Conservation (phyloP, 2,797 vertebrate species). For the Rhyacichthys aspro region DNA sequence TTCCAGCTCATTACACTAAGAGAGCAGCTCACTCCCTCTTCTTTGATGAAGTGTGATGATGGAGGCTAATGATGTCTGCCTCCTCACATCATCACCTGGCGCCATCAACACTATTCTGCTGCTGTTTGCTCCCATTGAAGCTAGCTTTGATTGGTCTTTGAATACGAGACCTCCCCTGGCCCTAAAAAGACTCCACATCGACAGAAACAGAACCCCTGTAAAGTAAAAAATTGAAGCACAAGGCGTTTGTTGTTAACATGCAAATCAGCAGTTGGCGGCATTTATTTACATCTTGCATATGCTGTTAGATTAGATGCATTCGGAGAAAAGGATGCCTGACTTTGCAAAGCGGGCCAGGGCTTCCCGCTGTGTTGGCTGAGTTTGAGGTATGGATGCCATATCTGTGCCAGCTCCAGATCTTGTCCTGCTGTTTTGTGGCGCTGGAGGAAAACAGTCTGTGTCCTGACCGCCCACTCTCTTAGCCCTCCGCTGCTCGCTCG, state of each 20-base stretch:
- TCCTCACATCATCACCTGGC: constrained; percentile 68
- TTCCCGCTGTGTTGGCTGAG: constrained; percentile 55
- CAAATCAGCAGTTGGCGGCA: constrained; percentile 44
- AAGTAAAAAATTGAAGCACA: constrained; percentile 14
- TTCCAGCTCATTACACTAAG: constrained; percentile 72
- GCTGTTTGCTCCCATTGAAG: constrained; percentile 24
- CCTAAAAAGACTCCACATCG: neutral
- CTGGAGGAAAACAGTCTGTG: constrained; percentile 60
- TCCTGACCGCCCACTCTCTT: constrained; percentile 70
- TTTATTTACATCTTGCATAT: constrained; percentile 51
- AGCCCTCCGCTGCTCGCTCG: constrained; percentile 47
- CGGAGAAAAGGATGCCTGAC: constrained; percentile 34
- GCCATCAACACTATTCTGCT: constrained; percentile 49
- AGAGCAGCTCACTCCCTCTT: constrained; percentile 58
- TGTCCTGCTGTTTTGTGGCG: constrained; percentile 65
- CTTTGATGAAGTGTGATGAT: constrained; percentile 73
- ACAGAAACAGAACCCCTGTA: constrained; percentile 6
- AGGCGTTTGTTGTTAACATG: constrained; percentile 38
- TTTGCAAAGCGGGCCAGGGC: constrained; percentile 52
- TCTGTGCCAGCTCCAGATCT: constrained; percentile 65
- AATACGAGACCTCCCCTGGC: constrained; percentile 2
- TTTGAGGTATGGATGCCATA: constrained; percentile 61
- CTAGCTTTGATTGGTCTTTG: constrained; percentile 30
- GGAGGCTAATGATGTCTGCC: constrained; percentile 71
- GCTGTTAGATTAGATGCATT: constrained; percentile 33